Evolutionary conservation across 2,797 vertebrate species (phyloP).

Genomic region (Semotilus atromaculatus): DNA sequence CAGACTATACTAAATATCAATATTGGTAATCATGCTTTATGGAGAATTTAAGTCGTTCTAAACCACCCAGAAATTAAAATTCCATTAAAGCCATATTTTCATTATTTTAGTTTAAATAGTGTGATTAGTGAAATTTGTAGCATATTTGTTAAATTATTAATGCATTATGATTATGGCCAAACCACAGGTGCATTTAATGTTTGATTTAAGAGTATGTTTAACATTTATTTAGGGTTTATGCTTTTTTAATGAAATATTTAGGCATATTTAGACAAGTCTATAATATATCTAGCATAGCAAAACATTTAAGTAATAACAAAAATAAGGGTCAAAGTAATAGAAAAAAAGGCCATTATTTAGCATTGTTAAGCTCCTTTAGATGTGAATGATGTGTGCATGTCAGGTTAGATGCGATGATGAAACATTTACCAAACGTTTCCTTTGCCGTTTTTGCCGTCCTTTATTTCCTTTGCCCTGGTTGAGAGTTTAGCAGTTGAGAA

Average conservation of each 20-base stretch:
- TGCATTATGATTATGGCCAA: neutral
- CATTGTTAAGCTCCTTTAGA: conserved; percentile 3
- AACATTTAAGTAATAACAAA: neutral
- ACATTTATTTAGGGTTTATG: conserved; percentile 1
- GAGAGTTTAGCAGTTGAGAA: conserved; percentile 68
- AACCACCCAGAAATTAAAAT: neutral
- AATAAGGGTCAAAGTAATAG: neutral
- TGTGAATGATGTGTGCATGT: conserved; percentile 21
- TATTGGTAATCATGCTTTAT: neutral
- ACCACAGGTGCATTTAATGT: neutral
- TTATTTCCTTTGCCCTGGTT: conserved; percentile 85
- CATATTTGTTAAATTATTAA: neutral
- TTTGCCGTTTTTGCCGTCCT: conserved; percentile 83
- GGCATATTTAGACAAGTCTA: neutral
- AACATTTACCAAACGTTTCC: conserved; percentile 82
- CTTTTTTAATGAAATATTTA: neutral
- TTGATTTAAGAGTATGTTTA: conserved; percentile 1
- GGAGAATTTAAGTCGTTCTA: neutral
- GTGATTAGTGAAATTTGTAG: neutral
- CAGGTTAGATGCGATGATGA: conserved; percentile 47
- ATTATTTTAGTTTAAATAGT: neutral
- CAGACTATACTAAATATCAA: conserved; percentile 1
- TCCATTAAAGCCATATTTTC: neutral
- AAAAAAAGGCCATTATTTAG: conserved; percentile 21
- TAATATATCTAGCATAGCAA: neutral